Conservation (phyloP, 2,888 invertebrate genomes). For the Lochmaea capreae region DNA sequence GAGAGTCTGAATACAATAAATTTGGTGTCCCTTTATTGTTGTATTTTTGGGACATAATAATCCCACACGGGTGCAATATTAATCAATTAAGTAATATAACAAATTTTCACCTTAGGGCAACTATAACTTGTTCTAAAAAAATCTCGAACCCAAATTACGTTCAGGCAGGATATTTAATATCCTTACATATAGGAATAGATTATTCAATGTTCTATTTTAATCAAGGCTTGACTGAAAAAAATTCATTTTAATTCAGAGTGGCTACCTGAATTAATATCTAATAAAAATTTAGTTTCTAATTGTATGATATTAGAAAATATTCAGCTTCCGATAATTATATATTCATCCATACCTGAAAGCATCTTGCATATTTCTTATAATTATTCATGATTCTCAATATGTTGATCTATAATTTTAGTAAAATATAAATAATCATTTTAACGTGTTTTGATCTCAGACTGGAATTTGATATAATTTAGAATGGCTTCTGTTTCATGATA, state of each 20-base stretch:
- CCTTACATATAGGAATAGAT: background rate
- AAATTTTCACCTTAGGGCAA: background rate
- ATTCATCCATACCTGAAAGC: slow-evolving; percentile 16
- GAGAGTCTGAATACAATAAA: too few species aligned
- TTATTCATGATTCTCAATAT: slow-evolving; percentile 4
- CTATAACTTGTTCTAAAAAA: background rate
- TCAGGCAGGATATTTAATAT: background rate
- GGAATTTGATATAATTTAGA: background rate
- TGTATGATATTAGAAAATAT: slow-evolving; percentile 42
- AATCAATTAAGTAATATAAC: background rate
- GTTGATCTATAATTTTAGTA: background rate
- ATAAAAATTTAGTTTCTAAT: slow-evolving; percentile 39
- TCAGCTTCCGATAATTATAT: slow-evolving; percentile 44
- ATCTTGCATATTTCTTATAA: slow-evolving; percentile 7
- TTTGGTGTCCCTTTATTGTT: background rate
- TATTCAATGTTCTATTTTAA: background rate
- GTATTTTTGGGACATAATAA: background rate
- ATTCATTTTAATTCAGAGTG: slow-evolving; percentile 12
- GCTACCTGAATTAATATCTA: slow-evolving; percentile 42
- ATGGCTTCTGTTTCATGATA: background rate
- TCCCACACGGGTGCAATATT: background rate
- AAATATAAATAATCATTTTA: background rate
- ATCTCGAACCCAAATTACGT: background rate
- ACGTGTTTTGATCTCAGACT: background rate
- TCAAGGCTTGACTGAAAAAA: background rate